Percentiles rank a stretch among this genome's conserved stretches.
Evolutionary conservation across 2,797 vertebrate species (phyloP).

Genomic region (Distichodus sexfasciatus): DNA sequence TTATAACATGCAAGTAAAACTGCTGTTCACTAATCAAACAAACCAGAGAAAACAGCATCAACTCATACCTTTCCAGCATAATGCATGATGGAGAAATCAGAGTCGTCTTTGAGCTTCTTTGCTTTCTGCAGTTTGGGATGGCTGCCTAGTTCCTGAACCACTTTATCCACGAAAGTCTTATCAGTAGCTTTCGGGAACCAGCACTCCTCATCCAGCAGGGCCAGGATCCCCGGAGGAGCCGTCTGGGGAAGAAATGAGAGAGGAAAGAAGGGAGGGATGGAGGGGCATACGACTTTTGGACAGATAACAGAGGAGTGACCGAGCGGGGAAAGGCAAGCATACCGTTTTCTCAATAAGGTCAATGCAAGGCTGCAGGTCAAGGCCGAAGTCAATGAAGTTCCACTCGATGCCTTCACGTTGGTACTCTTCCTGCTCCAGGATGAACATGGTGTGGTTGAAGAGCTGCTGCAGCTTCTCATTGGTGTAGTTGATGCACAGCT

Average conservation of each 20-base stretch:
- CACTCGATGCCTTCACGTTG: slow-evolving; percentile 93
- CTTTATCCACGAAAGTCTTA: slow-evolving; percentile 84
- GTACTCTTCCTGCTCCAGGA: slow-evolving; percentile 93
- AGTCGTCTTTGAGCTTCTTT: slow-evolving; percentile 84
- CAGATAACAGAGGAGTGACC: not conserved
- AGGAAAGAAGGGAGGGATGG: not conserved
- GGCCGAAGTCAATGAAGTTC: slow-evolving; percentile 92
- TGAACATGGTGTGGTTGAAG: slow-evolving; percentile 96
- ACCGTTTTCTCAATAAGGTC: slow-evolving; percentile 52
- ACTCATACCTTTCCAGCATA: slow-evolving; percentile 81
- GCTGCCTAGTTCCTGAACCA: slow-evolving; percentile 83
- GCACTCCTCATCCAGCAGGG: slow-evolving; percentile 84
- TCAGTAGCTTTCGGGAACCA: slow-evolving; percentile 90
- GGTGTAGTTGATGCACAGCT: slow-evolving; percentile 94
- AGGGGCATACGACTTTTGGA: too few relatives aligned
- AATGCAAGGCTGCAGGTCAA: slow-evolving; percentile 81
- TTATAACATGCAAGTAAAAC: not conserved
- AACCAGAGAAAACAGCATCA: too few relatives aligned
- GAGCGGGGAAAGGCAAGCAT: too few relatives aligned
- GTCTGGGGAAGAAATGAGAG: slow-evolving; percentile 60
- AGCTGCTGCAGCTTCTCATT: slow-evolving; percentile 95
- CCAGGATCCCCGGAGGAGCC: slow-evolving; percentile 82
- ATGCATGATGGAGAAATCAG: slow-evolving; percentile 85
- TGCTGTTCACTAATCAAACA: not conserved
- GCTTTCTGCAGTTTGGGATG: slow-evolving; percentile 86